Percentiles rank a stretch among this genome's conserved stretches.
phyloP scores from a whole-genome alignment of 2,113 vertebrate genomes.

The Urocynchramus pylzowi region DNA sequence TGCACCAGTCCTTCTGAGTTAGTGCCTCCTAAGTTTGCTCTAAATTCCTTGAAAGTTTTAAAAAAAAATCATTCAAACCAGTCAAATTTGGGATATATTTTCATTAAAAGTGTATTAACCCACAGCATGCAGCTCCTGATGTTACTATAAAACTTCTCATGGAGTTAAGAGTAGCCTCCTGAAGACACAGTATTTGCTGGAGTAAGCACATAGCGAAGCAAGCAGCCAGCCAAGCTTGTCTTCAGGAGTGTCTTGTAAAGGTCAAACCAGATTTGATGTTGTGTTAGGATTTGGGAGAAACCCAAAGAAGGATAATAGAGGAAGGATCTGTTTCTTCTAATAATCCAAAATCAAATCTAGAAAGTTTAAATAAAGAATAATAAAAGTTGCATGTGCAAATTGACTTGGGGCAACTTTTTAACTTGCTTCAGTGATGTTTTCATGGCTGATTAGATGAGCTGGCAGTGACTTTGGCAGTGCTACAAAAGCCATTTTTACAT shows the following conservation, averaged over 20 bases:
- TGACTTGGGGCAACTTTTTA: not conserved
- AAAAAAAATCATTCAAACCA: not conserved
- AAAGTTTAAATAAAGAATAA: constrained; percentile 1
- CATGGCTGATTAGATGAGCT: not conserved
- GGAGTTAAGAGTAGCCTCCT: not conserved
- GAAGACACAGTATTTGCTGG: not conserved
- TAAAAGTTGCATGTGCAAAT: not conserved
- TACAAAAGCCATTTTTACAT: constrained; percentile 30
- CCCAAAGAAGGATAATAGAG: not conserved
- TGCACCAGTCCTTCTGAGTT: not conserved
- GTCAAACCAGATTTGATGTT: not conserved
- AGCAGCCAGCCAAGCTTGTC: not conserved
- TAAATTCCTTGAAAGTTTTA: not conserved
- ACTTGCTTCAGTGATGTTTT: constrained; percentile 8
- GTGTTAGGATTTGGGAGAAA: not conserved
- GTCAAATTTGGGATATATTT: not conserved
- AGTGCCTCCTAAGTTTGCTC: not conserved
- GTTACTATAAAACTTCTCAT: not conserved
- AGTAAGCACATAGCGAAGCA: not conserved
- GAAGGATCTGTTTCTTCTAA: not conserved
- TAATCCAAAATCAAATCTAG: not conserved
- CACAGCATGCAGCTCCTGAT: not conserved
- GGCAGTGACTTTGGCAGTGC: not conserved
- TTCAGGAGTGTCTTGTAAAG: not conserved
- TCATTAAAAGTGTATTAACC: not conserved